A percentile compares a stretch with the other conserved stretches of the same genome.
Conservation (phyloP, 2,113 vertebrate species). For the Guaruba guarouba region DNA sequence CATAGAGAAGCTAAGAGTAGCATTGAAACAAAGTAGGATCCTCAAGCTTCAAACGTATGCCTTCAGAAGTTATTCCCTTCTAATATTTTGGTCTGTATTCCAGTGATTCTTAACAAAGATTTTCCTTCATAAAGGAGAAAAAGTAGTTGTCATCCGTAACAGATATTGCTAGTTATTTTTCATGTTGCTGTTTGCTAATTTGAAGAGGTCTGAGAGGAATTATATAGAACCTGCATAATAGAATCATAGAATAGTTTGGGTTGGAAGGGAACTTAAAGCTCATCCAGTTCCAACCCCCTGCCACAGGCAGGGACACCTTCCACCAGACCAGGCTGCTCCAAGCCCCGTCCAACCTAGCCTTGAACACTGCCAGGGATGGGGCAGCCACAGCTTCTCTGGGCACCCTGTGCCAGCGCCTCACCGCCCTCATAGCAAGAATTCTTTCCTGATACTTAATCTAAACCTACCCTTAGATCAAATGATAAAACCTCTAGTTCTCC, state of each 20-base stretch:
- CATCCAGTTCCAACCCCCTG: background rate
- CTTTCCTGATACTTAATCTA: background rate
- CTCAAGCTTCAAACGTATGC: background rate
- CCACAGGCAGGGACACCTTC: background rate
- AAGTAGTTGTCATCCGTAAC: background rate
- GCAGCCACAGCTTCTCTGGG: background rate
- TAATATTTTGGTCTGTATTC: background rate
- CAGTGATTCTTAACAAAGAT: background rate
- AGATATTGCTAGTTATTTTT: conserved; percentile 38
- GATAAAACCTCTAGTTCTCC: conserved; percentile 6
- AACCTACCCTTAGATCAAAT: background rate
- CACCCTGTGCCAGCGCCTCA: background rate
- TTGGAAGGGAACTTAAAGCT: background rate
- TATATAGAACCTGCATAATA: background rate
- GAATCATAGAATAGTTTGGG: background rate
- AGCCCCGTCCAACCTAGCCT: background rate
- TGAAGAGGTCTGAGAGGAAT: conserved; percentile 38
- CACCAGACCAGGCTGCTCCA: background rate
- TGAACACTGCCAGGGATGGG: background rate
- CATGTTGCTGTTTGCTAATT: background rate
- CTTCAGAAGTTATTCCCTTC: background rate
- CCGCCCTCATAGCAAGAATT: background rate
- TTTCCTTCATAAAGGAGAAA: background rate
- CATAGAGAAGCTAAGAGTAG: background rate
- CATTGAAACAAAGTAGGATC: background rate